Conservation (phyloP, 2,888 invertebrate species). For the Eupelmus urozonus region DNA sequence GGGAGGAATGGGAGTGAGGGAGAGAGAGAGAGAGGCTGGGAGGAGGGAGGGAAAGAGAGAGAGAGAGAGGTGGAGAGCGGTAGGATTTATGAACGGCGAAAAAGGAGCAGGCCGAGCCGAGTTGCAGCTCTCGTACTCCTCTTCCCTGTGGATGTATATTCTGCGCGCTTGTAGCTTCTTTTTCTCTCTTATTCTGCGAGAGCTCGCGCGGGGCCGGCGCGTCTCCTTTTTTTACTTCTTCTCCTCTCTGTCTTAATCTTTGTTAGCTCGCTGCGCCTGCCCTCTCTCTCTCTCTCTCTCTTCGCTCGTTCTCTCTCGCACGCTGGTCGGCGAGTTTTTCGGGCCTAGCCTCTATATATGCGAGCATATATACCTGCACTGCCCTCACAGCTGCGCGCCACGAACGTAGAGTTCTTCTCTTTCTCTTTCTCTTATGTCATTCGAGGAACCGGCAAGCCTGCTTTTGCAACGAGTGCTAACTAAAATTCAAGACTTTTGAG, state of each 20-base stretch:
- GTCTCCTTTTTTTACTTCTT: conserved; percentile 44
- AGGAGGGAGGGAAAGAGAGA: conserved; percentile 30
- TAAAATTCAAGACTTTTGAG: no score
- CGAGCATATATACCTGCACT: no score
- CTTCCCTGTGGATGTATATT: conserved; percentile 19
- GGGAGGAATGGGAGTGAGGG: conserved; percentile 34
- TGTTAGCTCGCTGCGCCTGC: conserved; percentile 29
- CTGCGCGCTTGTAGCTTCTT: conserved; percentile 23
- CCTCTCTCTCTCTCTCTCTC: conserved; percentile 9
- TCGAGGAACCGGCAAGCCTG: not conserved
- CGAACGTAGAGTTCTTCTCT: no score
- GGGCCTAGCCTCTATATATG: no score
- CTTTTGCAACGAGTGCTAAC: no score
- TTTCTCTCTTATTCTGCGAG: conserved; percentile 44
- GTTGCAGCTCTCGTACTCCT: conserved; percentile 11
- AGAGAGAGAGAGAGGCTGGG: conserved; percentile 21
- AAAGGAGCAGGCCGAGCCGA: conserved; percentile 61
- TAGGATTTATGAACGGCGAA: conserved; percentile 73
- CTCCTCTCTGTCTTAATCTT: conserved; percentile 61
- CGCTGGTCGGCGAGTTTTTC: no score
- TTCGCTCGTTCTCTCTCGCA: no score
- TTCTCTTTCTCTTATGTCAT: no score
- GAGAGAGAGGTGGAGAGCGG: conserved; percentile 50
- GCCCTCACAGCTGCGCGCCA: not conserved
- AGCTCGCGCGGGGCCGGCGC: not conserved